phyloP scores from a whole-genome alignment of 23 tunicate genomes.

The Ascidia mentula region DNA sequence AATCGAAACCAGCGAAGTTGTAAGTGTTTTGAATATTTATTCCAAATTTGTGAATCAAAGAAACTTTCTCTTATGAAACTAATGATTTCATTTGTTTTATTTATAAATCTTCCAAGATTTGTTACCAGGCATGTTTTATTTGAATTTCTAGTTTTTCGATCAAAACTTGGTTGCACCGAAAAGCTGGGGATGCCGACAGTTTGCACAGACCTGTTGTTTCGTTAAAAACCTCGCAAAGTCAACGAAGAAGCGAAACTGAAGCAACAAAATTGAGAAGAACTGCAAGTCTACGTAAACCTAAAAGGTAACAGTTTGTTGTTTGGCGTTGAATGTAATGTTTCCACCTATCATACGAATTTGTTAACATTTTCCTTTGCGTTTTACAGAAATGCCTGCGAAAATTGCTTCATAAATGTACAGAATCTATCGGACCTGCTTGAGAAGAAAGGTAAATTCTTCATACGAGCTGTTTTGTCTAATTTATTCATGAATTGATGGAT shows the following conservation, averaged over 20 bases:
- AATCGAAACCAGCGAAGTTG: conserved; percentile 11
- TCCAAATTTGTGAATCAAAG: neutral
- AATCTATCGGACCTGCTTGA: neutral
- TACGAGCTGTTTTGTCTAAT: no score
- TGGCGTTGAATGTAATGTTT: neutral
- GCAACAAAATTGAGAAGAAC: neutral
- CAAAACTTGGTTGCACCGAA: neutral
- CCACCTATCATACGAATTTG: neutral
- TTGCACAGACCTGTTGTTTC: neutral
- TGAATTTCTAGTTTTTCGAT: neutral
- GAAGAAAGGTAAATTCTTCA: conserved; percentile 12
- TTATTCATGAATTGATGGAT: no score
- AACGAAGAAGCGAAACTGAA: neutral
- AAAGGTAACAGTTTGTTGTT: no score
- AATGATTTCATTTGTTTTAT: neutral
- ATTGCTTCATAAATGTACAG: neutral
- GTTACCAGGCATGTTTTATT: neutral
- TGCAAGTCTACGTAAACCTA: neutral
- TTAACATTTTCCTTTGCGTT: neutral
- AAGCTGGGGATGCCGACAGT: neutral
- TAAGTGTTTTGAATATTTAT: neutral
- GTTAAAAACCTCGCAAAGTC: neutral
- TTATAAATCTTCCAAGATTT: neutral
- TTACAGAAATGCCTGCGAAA: conserved; percentile 9
- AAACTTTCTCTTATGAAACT: no score